phyloP scores from a whole-genome alignment of 2,113 vertebrate genomes.

The Thunnus thynnus region DNA sequence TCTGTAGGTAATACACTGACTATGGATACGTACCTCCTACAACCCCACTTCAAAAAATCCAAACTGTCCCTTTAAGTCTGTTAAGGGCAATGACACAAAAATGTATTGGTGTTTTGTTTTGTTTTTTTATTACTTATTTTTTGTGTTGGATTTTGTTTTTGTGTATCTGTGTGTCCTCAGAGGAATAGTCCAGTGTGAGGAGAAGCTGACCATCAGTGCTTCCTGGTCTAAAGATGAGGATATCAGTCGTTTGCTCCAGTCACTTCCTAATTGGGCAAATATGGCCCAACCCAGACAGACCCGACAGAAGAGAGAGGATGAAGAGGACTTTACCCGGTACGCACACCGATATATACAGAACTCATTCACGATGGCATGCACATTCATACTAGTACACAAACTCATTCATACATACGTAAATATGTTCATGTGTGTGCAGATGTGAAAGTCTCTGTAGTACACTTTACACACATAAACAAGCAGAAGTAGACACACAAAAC shows the following conservation, averaged over 20 bases:
- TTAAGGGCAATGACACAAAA: too few species aligned
- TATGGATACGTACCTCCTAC: too few species aligned
- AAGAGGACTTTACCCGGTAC: slow-evolving; percentile 96
- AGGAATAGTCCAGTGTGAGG: slow-evolving; percentile 93
- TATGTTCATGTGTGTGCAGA: not conserved
- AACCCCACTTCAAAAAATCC: too few species aligned
- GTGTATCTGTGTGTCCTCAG: slow-evolving; percentile 76
- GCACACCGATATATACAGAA: not conserved
- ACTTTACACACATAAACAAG: slow-evolving; percentile 19
- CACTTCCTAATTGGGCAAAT: slow-evolving; percentile 95
- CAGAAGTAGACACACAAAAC: slow-evolving; percentile 28
- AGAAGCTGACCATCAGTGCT: slow-evolving; percentile 96
- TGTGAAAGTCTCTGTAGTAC: not conserved
- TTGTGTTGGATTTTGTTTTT: not conserved
- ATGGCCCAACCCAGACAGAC: slow-evolving; percentile 95
- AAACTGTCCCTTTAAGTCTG: too few species aligned
- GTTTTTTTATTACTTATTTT: not conserved
- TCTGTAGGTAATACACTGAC: too few species aligned
- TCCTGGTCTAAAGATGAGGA: slow-evolving; percentile 99
- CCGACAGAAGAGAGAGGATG: slow-evolving; percentile 95
- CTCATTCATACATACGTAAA: not conserved
- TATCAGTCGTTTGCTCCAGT: slow-evolving; percentile 96
- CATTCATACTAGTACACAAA: not conserved
- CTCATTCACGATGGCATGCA: not conserved
- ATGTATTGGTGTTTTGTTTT: not conserved